phyloP scores from a whole-genome alignment of 1,140 invertebrate genomes.

The Zaprionus ghesquierei region DNA sequence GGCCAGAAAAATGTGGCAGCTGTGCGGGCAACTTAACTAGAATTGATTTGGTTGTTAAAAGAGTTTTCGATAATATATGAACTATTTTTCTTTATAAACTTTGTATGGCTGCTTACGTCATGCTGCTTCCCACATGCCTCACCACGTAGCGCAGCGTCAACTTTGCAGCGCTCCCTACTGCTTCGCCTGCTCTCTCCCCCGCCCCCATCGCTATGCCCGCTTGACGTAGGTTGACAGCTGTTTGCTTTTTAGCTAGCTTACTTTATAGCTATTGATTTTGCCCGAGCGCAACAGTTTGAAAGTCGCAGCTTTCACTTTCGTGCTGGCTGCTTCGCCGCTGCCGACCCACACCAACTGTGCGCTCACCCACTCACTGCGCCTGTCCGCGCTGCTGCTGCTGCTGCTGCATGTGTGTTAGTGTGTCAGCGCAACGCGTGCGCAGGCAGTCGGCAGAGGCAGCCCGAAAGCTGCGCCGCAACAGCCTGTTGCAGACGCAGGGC shows the following conservation, averaged over 20 bases:
- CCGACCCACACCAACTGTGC: background rate
- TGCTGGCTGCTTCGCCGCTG: constrained; percentile 13
- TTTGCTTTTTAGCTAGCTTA: constrained; percentile 58
- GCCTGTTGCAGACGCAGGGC: constrained; percentile 63
- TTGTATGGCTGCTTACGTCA: background rate
- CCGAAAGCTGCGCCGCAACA: constrained; percentile 47
- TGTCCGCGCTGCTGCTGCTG: constrained; percentile 47
- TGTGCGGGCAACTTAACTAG: background rate
- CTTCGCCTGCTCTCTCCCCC: background rate
- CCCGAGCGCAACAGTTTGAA: constrained; percentile 72
- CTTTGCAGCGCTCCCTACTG: background rate
- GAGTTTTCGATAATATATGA: no score
- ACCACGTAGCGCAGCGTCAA: background rate
- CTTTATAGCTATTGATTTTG: constrained; percentile 70
- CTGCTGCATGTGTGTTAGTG: constrained; percentile 68
- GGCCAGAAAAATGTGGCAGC: constrained; percentile 10
- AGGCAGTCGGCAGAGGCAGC: background rate
- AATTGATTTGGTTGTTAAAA: no score
- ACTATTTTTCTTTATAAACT: no score
- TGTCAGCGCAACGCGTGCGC: constrained; percentile 67
- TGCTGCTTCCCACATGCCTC: background rate
- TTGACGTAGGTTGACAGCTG: constrained; percentile 80
- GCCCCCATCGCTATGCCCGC: background rate
- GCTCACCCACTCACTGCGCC: constrained; percentile 45
- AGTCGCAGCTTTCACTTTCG: constrained; percentile 78